These are phyloP conservation scores for Zygogramma bicolorata DNA, from an alignment of 2,888 invertebrate genomes.

Conservation along the genomic window DNA sequence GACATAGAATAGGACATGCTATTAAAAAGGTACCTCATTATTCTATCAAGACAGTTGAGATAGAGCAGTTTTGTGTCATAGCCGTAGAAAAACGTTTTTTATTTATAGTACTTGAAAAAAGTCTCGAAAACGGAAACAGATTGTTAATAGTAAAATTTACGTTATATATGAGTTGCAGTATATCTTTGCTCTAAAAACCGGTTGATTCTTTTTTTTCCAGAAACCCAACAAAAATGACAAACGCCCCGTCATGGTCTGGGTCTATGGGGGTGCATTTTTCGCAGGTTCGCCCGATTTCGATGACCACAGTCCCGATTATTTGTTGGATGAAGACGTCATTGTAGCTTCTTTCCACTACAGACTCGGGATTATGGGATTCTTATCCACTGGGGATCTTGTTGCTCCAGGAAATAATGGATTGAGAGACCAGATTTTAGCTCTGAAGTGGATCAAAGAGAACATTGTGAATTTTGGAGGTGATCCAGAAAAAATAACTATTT, in stretches of 20 bases:
- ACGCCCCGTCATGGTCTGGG: slow-evolving; percentile 63
- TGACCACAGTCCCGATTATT: slow-evolving; percentile 52
- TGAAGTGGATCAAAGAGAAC: slow-evolving; percentile 78
- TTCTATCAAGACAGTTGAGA: no score
- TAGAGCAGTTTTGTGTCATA: no score
- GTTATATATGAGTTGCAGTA: no score
- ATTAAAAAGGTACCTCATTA: no score
- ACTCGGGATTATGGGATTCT: slow-evolving; percentile 74
- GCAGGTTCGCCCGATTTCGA: slow-evolving; percentile 55
- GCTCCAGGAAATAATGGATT: slow-evolving; percentile 79
- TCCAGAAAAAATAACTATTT: slow-evolving; percentile 74
- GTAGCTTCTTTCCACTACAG: slow-evolving; percentile 79
- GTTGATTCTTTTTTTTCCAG: slow-evolving; percentile 15
- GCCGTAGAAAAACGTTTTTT: no score
- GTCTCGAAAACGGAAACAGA: no score
- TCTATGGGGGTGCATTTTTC: slow-evolving; percentile 65
- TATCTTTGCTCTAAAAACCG: no score
- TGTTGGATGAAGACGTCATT: slow-evolving; percentile 76
- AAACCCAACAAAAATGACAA: background rate
- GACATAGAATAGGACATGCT: no score
- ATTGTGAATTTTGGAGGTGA: slow-evolving; percentile 79
- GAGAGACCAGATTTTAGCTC: slow-evolving; percentile 78
- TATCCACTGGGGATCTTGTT: slow-evolving; percentile 78
- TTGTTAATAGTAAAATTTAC: no score
- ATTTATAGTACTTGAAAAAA: no score